Base-by-base conservation (phyloP, 2,888 invertebrate genomes). In the Tachystola acroxantha region DNA sequence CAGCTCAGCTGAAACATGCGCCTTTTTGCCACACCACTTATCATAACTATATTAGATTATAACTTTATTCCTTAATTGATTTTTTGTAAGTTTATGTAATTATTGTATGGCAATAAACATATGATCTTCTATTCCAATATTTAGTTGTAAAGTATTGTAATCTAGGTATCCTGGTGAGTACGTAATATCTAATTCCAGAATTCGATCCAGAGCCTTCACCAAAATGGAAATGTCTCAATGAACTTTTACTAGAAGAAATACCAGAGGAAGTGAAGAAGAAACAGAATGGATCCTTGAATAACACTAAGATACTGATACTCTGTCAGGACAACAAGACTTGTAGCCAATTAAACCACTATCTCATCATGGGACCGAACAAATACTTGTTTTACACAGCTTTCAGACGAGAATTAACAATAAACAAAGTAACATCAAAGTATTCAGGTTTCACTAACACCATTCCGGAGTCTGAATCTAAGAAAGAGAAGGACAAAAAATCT, bases 151-250 rank as follows among this genome's bases (percentile, higher is more conserved):
- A n/a, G n/a, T n/a, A n/a, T n/a, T n/a, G n/a, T n/a, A n/a, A n/a
- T n/a, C n/a, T n/a, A n/a, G n/a, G n/a, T n/a, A n/a, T n/a, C n/a
- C n/a, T n/a, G n/a, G n/a, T n/a, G n/a, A n/a, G n/a, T 29, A 14
- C 24, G 2, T 7, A 9, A 26, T 30, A 26, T 34, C 26, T n/a
- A n/a, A n/a, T 68, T 77, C 28, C 52, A 94, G 94, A 93, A 78
- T 89, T 94, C 41, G 90, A 91, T 52, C 95, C 94, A 7, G 97
- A 98, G 80, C 88, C 91, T 25, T 94, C 93, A 68, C 96, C 97
- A 4, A 98, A 98, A 79, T 98, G 98, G 98, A 88, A 91, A 54
- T 91, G 92, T 7, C 80, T 98, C 2, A 89, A 88, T 42, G 96
- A 97, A 72, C 90, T 97, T 40, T 74, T 98, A 29, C 82, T 90